Evolutionary conservation across 2,888 invertebrate genomes (phyloP), one percentile per base, ranked within the genome.

Genomic region (Ectropis crepuscularia): DNA sequence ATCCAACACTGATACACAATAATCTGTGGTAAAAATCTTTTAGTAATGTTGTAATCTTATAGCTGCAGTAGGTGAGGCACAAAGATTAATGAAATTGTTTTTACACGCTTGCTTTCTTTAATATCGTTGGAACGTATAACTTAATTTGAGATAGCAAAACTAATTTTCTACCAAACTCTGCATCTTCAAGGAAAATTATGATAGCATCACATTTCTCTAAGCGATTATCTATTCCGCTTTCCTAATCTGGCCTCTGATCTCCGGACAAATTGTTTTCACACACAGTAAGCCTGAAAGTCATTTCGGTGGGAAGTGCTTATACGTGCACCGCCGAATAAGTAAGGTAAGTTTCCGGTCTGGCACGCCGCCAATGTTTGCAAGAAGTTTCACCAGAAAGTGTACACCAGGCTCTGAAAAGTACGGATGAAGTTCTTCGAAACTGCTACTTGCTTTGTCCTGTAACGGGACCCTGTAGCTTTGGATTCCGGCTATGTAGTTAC

Each of bases 321-420:
- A 83, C 77, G 79, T 80, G 85, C 77, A 79, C 74, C 67, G 77
- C 73, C 71, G 75, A 74, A 79, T 79, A 78, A 81, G 79, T 78
- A 77, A 78, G 83, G 80, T 80, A 85, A 85, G 76, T 86, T 81
- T 73, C 74, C 72, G 71, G 72, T 65, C 77, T 88, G 87, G 87
- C 87, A 65, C 63, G 60, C 54, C 72, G 87, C 88, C 88, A 88
- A 81, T 83, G 83, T 87, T 86, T 83, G 84, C 76, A 76, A 79
- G 82, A 83, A 87, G 77, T 86, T 84, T 70, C 66, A 71, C 69
- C 65, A 72, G 72, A 72, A 65, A 57, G 57, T 70, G 65, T 69
- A 70, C 70, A 72, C 74, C 73, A 75, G 69, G 69, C 73, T 77
- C 62, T 39, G 76, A 77, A 77, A 81, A 78, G 81, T 81, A 80